phyloP scores from a whole-genome alignment of 2,113 vertebrate species.

The Blennius ocellaris region DNA sequence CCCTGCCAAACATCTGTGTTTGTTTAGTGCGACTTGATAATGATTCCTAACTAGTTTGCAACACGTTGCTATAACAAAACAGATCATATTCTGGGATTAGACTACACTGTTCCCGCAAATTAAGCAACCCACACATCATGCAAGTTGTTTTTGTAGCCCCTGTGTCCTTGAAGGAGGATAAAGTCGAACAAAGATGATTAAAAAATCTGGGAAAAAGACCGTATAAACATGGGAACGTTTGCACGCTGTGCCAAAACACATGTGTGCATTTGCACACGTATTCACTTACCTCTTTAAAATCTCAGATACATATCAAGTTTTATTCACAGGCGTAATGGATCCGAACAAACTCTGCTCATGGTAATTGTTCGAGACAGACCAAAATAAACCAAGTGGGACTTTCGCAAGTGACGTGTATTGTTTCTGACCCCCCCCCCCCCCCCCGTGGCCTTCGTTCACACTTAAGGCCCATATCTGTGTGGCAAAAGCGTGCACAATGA shows the following conservation, averaged over 20 bases:
- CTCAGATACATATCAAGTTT: not conserved
- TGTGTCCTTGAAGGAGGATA: constrained; percentile 19
- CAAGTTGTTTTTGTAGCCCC: constrained; percentile 8
- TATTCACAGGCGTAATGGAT: not conserved
- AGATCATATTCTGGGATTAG: constrained; percentile 16
- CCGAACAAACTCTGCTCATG: not conserved
- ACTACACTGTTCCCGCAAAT: not conserved
- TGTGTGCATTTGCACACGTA: no score
- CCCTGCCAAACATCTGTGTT: not conserved
- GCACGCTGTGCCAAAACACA: not conserved
- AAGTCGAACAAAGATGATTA: constrained; percentile 30
- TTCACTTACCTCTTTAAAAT: not conserved
- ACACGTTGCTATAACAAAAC: not conserved
- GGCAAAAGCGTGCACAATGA: constrained; percentile 26
- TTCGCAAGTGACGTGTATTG: constrained; percentile 17
- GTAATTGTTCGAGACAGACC: constrained; percentile 8
- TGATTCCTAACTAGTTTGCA: not conserved
- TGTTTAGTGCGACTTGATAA: constrained; percentile 1
- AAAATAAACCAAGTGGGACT: constrained; percentile 12
- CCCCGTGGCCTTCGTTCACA: constrained; percentile 21
- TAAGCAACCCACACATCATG: not conserved
- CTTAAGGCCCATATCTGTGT: constrained; percentile 11
- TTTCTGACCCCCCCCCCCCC: no score
- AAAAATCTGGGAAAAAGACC: constrained; percentile 27
- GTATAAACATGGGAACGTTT: constrained; percentile 7